Evolutionary conservation across 2,888 invertebrate species (phyloP).

Genomic region (Zootermopsis nevadensis): DNA sequence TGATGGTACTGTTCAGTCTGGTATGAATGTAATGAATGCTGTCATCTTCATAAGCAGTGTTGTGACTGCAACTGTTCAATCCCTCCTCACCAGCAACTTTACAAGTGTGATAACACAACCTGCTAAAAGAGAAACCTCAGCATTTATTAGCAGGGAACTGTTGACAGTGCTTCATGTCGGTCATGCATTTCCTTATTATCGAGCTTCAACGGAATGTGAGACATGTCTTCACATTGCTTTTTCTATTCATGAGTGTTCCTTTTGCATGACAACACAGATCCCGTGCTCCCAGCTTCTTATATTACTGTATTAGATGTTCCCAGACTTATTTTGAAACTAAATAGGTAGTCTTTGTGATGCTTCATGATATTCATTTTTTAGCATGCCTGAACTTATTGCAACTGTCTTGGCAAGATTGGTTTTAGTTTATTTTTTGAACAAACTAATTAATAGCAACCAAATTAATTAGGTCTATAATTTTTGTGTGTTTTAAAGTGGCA

Average conservation of each 20-base stretch:
- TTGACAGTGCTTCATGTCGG: conserved; percentile 20
- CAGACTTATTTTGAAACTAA: conserved; percentile 18
- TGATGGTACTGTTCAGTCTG: neutral
- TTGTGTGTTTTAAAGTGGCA: conserved; percentile 28
- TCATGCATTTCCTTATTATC: conserved; percentile 38
- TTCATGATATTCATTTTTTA: conserved; percentile 26
- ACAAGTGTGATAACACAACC: conserved; percentile 25
- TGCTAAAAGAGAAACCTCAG: conserved; percentile 16
- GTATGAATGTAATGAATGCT: neutral
- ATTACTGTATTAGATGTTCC: conserved; percentile 16
- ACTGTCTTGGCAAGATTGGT: conserved; percentile 8
- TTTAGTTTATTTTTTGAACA: conserved; percentile 29
- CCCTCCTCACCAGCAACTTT: conserved; percentile 13
- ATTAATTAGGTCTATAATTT: conserved; percentile 1
- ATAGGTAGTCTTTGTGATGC: conserved; percentile 27
- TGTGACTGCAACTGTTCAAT: conserved; percentile 5
- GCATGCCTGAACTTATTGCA: neutral
- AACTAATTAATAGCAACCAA: conserved; percentile 7
- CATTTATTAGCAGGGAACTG: conserved; percentile 37
- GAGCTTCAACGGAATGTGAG: conserved; percentile 36
- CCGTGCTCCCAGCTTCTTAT: conserved; percentile 17
- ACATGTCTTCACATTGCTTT: conserved; percentile 29
- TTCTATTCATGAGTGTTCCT: conserved; percentile 35
- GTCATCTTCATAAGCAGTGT: conserved; percentile 3
- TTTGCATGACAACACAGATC: conserved; percentile 28